phyloP scores from a whole-genome alignment of 92 coral and sea anemone genomes.

The Umimayanthus chanpuru region DNA sequence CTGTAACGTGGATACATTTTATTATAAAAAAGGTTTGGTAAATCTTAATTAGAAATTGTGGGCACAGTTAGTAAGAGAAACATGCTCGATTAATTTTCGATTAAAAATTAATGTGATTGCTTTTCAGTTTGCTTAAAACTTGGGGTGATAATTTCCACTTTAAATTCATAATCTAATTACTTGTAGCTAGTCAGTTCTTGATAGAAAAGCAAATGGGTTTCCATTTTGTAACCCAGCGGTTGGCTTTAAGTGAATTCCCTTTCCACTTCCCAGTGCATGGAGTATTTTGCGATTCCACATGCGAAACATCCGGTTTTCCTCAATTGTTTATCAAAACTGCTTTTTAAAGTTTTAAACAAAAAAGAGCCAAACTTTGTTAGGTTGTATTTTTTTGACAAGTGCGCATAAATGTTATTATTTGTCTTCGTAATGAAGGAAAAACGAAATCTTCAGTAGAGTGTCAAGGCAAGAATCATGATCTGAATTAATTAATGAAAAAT shows the following conservation, averaged over 20 bases:
- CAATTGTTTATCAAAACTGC: neutral
- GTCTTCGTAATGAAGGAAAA: neutral
- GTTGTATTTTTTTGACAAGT: neutral
- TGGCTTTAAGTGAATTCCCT: neutral
- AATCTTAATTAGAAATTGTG: slow-evolving; percentile 33
- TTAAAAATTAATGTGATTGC: slow-evolving; percentile 20
- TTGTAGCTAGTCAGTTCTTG: slow-evolving; percentile 22
- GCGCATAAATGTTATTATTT: neutral
- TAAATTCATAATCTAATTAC: slow-evolving; percentile 38
- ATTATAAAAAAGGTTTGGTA: neutral
- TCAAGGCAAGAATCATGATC: neutral
- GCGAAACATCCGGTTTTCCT: neutral
- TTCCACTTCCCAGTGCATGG: neutral
- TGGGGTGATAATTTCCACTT: slow-evolving; percentile 27
- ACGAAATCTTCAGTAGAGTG: neutral
- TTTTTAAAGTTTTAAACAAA: neutral
- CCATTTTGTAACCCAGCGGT: slow-evolving; percentile 12
- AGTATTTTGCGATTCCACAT: neutral
- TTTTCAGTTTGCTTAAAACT: slow-evolving; percentile 24
- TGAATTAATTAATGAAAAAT: neutral
- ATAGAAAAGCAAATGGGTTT: slow-evolving; percentile 8
- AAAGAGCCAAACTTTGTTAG: neutral
- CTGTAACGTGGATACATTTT: slow-evolving; percentile 2
- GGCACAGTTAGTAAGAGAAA: slow-evolving; percentile 14
- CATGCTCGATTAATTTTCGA: slow-evolving; percentile 28